These are phyloP conservation scores for Epizoanthus fatuus DNA, from an alignment of 92 coral and sea anemone genomes.

Conservation along the genomic window DNA sequence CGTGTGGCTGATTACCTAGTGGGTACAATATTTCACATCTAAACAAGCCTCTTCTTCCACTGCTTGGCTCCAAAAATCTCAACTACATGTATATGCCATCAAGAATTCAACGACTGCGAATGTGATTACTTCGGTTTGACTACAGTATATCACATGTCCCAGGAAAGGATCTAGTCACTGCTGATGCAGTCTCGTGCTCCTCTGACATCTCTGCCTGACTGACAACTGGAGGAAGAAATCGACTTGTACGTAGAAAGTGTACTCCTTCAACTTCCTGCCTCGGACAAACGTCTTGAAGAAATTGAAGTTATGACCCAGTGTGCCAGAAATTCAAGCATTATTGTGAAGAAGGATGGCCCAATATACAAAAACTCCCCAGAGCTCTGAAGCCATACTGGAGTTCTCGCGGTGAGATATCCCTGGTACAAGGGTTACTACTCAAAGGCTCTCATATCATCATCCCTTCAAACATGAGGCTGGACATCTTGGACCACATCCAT, in stretches of 20 bases:
- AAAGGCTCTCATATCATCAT: conserved; percentile 58
- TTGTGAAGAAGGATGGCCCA: conserved; percentile 71
- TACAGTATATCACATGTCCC: background rate
- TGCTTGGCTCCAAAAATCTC: background rate
- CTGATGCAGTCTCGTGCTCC: conserved; percentile 18
- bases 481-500: conserved; percentile 73
- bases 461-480: conserved; percentile 60
- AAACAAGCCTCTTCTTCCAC: conserved; percentile 35
- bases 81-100: too few relatives aligned
- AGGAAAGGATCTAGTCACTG: conserved; percentile 26
- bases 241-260: background rate
- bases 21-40: background rate
- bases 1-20: background rate
- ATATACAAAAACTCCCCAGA: conserved; percentile 40
- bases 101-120: background rate
- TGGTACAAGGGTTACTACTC: conserved; percentile 50
- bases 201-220: too few relatives aligned
- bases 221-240: background rate
- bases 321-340: conserved; percentile 57
- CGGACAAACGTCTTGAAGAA: conserved; percentile 17
- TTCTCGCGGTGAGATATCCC: too few relatives aligned
- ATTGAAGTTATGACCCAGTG: conserved; percentile 49
- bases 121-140: conserved; percentile 23
- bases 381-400: too few relatives aligned
- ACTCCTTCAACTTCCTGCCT: background rate